Conservation (phyloP, 2,113 vertebrate genomes). For the Ceratotherium simum region DNA sequence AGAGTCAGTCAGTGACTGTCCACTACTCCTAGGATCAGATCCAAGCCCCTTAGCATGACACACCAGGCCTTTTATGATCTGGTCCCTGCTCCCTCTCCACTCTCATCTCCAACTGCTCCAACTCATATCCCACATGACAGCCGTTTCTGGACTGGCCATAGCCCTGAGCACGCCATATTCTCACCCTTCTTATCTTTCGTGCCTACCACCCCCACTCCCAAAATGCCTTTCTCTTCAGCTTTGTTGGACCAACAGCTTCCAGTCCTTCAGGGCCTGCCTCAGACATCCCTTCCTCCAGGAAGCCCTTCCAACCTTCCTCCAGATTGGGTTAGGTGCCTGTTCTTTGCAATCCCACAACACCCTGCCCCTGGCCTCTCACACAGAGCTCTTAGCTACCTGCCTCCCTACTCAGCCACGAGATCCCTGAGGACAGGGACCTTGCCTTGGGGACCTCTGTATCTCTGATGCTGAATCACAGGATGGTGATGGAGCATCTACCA, state of each 20-base stretch:
- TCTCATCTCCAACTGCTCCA: neutral
- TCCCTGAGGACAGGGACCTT: neutral
- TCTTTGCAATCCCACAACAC: neutral
- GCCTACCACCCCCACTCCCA: neutral
- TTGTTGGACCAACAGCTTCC: neutral
- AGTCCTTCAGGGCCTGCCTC: neutral
- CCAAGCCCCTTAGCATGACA: neutral
- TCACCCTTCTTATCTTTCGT: neutral
- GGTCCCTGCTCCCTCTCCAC: neutral
- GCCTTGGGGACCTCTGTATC: neutral
- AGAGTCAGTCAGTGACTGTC: neutral
- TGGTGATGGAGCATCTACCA: neutral
- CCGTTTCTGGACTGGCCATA: neutral
- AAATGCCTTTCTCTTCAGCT: neutral
- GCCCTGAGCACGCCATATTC: neutral
- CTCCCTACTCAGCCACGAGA: neutral
- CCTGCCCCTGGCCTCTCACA: neutral
- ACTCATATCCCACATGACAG: neutral
- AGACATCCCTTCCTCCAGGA: neutral
- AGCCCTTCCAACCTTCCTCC: neutral
- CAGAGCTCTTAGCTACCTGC: neutral
- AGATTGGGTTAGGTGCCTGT: neutral
- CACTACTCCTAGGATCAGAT: neutral
- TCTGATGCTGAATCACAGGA: neutral
- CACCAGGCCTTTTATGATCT: neutral